A percentile compares a stretch with the other conserved stretches of the same genome.
Evolutionary conservation across 2,797 vertebrate genomes (phyloP).

Genomic region (Scolopax bukidnonensis): DNA sequence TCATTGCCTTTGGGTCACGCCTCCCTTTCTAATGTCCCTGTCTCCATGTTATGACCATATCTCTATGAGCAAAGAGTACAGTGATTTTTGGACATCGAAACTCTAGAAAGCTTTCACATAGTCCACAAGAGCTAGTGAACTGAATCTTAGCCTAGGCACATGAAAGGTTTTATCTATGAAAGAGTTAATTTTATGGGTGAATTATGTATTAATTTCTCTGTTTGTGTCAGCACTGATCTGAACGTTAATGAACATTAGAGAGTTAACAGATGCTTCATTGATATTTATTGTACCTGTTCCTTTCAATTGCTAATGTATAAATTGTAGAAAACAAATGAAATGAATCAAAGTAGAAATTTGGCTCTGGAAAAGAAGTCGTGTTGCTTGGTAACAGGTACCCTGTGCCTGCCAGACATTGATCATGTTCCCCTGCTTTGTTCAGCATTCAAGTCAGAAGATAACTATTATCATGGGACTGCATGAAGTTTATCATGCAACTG

Average conservation of each 20-base stretch:
- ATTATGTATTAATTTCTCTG: neutral
- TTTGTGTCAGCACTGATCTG: neutral
- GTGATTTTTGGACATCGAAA: neutral
- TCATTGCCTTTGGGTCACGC: neutral
- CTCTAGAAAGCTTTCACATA: neutral
- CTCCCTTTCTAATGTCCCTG: neutral
- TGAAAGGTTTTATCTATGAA: neutral
- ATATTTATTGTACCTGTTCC: neutral
- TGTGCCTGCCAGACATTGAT: neutral
- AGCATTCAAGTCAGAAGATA: neutral
- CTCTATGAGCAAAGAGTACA: neutral
- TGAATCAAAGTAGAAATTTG: neutral
- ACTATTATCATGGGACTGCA: neutral
- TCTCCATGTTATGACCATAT: neutral
- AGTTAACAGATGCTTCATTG: neutral
- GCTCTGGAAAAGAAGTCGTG: neutral
- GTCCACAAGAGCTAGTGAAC: neutral
- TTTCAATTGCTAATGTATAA: neutral
- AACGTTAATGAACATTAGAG: neutral
- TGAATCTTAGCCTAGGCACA: neutral
- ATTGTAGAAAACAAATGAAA: neutral
- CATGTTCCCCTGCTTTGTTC: neutral
- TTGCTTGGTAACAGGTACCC: neutral
- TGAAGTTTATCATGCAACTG: neutral
- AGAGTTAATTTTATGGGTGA: neutral